Conservation (phyloP, 2,888 invertebrate genomes). For the Steinernema carpocapsae region DNA sequence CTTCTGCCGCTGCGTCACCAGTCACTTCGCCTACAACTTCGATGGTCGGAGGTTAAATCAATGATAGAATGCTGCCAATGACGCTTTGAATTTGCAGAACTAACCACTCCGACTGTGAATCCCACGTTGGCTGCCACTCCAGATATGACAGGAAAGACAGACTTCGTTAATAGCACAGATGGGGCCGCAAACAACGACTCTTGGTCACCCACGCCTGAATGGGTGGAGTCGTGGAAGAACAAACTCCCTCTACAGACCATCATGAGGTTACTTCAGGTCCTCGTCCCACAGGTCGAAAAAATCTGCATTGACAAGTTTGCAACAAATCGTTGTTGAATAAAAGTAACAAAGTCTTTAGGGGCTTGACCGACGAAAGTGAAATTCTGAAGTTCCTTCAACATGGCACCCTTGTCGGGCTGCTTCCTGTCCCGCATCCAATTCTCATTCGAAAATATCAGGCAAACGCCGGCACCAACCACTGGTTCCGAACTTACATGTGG, state of each 20-base stretch:
- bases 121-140: constrained; percentile 88
- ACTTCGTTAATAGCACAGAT: constrained; percentile 69
- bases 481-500: constrained; percentile 99
- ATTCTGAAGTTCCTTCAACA: constrained; percentile 98
- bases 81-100: neutral
- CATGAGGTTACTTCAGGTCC: constrained; percentile 94
- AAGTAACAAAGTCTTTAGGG: constrained; percentile 74
- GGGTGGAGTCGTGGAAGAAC: constrained; percentile 92
- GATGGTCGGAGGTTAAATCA: constrained; percentile 77
- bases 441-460: constrained; percentile 98
- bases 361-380: constrained; percentile 97
- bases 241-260: constrained; percentile 98
- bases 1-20: constrained; percentile 31
- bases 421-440: constrained; percentile 98
- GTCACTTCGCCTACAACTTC: constrained; percentile 32
- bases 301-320: constrained; percentile 96
- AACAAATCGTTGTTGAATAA: neutral
- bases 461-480: constrained; percentile 95
- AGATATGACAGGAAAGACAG: constrained; percentile 90
- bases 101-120: constrained; percentile 36
- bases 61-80: neutral
- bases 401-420: constrained; percentile 91
- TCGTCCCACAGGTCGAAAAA: constrained; percentile 99
- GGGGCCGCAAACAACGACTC: neutral
- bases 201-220: constrained; percentile 92